Conservation (phyloP, 2,888 invertebrate species). For the Tenthredo mesomela region DNA sequence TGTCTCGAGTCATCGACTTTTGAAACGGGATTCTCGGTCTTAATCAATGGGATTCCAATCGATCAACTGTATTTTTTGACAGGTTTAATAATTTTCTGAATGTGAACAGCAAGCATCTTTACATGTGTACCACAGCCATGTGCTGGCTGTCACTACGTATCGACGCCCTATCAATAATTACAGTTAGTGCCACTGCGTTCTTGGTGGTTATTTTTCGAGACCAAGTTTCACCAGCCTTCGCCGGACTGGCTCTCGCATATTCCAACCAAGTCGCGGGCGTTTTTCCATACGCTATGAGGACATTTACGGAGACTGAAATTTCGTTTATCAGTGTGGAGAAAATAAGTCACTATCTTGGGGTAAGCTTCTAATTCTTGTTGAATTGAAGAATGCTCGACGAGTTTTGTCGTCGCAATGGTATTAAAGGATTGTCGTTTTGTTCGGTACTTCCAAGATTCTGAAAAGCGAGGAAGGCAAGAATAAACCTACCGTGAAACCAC, state of each 20-base stretch:
- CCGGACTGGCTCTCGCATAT: slow-evolving; percentile 83
- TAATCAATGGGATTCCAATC: neutral
- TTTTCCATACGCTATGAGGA: slow-evolving; percentile 80
- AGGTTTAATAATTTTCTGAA: slow-evolving; percentile 79
- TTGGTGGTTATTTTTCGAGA: slow-evolving; percentile 78
- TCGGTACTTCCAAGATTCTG: slow-evolving; percentile 63
- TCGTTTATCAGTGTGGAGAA: slow-evolving; percentile 79
- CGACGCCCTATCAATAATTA: slow-evolving; percentile 72
- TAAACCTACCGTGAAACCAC: slow-evolving; percentile 61
- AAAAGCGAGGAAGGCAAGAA: slow-evolving; percentile 63
- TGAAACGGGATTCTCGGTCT: neutral
- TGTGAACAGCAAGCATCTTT: slow-evolving; percentile 78
- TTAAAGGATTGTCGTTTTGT: slow-evolving; percentile 62
- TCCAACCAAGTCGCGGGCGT: slow-evolving; percentile 81
- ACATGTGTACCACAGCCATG: slow-evolving; percentile 78
- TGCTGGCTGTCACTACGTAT: slow-evolving; percentile 74
- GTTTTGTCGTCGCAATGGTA: slow-evolving; percentile 54
- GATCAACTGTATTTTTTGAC: slow-evolving; percentile 51
- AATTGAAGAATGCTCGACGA: neutral
- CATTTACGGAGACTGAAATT: slow-evolving; percentile 78
- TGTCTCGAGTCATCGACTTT: neutral
- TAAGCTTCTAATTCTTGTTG: slow-evolving; percentile 55
- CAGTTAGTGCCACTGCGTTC: slow-evolving; percentile 78
- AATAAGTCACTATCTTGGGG: slow-evolving; percentile 73
- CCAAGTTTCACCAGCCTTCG: slow-evolving; percentile 79